phyloP scores from a whole-genome alignment of 1,140 invertebrate species.

The Thalassaphorura encarpata region DNA sequence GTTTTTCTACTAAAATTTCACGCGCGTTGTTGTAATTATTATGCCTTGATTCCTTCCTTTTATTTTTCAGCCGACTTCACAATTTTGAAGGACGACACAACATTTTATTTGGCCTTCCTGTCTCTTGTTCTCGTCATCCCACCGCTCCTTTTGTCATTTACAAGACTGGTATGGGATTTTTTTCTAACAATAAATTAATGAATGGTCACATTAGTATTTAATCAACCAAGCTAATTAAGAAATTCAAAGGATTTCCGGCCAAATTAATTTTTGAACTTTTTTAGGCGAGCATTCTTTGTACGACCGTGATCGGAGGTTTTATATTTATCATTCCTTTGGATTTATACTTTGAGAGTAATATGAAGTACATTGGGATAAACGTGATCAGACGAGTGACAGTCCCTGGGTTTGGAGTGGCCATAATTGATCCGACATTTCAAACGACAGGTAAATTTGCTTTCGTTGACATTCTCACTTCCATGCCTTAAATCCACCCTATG shows the following conservation, averaged over 20 bases:
- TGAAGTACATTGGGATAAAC: constrained; percentile 62
- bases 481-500: neutral
- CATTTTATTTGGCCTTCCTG: constrained; percentile 52
- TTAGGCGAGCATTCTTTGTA: constrained; percentile 50
- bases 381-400: constrained; percentile 48
- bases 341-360: constrained; percentile 50
- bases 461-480: neutral
- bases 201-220: neutral
- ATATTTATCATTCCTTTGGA: constrained; percentile 50
- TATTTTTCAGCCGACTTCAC: constrained; percentile 44
- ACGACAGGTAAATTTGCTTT: constrained; percentile 14
- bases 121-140: constrained; percentile 43
- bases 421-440: constrained; percentile 47
- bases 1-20: neutral
- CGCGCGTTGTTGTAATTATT: neutral
- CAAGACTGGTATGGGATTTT: constrained; percentile 36
- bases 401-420: constrained; percentile 47
- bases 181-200: neutral
- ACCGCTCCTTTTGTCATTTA: constrained; percentile 43
- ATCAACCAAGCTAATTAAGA: neutral
- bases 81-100: constrained; percentile 45
- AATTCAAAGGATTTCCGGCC: constrained; percentile 4
- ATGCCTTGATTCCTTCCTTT: constrained; percentile 17
- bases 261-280: constrained; percentile 12
- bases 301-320: constrained; percentile 53